Conservation (phyloP, 1,140 invertebrate genomes). For the Oryzaephilus surinamensis region DNA sequence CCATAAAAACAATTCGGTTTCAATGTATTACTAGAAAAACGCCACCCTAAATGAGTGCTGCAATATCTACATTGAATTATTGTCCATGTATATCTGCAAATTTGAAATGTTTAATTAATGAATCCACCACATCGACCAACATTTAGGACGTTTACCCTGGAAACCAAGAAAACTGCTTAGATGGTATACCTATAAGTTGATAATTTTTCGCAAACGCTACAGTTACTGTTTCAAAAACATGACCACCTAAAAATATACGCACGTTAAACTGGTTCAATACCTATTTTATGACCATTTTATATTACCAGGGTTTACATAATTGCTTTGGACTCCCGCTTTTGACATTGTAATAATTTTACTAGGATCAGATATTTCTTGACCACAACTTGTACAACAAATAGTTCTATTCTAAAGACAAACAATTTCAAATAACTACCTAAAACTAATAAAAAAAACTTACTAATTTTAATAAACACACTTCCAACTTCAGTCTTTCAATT, state of each 20-base stretch:
- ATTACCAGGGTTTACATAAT: slow-evolving; percentile 71
- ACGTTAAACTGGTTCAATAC: no score
- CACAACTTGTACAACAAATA: slow-evolving; percentile 56
- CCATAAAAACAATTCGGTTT: slow-evolving; percentile 63
- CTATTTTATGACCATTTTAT: no score
- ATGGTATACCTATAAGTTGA: slow-evolving; percentile 43
- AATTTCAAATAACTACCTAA: no score
- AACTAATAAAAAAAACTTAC: slow-evolving; percentile 16
- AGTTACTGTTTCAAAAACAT: slow-evolving; percentile 74
- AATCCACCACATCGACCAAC: slow-evolving; percentile 1
- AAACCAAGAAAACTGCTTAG: slow-evolving; percentile 72
- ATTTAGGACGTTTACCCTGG: slow-evolving; percentile 51
- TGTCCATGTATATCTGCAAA: slow-evolving; percentile 52
- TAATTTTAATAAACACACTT: slow-evolving; percentile 19
- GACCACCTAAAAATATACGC: no score
- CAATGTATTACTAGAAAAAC: slow-evolving; percentile 56
- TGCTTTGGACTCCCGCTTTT: slow-evolving; percentile 64
- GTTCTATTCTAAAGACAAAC: slow-evolving; percentile 40
- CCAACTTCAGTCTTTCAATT: slow-evolving; percentile 28
- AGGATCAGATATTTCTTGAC: slow-evolving; percentile 49
- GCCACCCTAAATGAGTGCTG: slow-evolving; percentile 65
- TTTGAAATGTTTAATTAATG: neutral
- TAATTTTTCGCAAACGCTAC: slow-evolving; percentile 52
- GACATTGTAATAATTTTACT: slow-evolving; percentile 72
- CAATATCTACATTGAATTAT: slow-evolving; percentile 59